These are phyloP conservation scores for Corbicula japonica DNA, from an alignment of 2,888 invertebrate species.

Conservation along the genomic window DNA sequence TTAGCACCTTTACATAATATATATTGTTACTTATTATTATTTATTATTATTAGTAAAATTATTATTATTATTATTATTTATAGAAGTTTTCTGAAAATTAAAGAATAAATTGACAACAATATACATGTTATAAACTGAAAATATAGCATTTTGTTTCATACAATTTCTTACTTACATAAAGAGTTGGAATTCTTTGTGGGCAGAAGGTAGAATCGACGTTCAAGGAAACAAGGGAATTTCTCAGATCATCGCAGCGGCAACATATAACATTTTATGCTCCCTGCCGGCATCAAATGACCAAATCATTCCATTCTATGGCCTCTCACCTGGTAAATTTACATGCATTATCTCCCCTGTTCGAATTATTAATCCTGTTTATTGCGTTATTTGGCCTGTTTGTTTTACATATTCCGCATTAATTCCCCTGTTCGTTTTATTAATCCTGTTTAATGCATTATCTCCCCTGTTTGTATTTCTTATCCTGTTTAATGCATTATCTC, in stretches of 20 bases:
- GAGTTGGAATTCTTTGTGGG: constrained; percentile 54
- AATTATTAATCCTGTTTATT: not conserved
- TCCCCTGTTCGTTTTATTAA: not conserved
- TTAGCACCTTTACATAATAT: too few relatives aligned
- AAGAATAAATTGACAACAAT: not conserved
- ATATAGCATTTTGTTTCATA: not conserved
- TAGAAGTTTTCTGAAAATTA: too few relatives aligned
- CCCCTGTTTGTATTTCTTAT: not conserved
- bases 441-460: too few relatives aligned
- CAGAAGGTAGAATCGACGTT: constrained; percentile 59
- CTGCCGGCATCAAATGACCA: constrained; percentile 69
- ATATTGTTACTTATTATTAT: too few relatives aligned
- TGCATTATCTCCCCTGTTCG: not conserved
- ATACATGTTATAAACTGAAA: not conserved
- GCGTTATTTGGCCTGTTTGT: too few relatives aligned
- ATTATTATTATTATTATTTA: too few relatives aligned
- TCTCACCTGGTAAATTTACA: constrained; percentile 66
- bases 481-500: not conserved
- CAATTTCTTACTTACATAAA: constrained; percentile 2
- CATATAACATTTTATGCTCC: constrained; percentile 80
- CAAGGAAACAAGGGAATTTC: constrained; percentile 52
- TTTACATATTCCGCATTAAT: not conserved
- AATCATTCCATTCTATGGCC: constrained; percentile 67
- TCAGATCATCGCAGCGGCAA: constrained; percentile 54
- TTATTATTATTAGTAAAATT: too few relatives aligned